Evolutionary conservation across 2,888 invertebrate species (phyloP).

Genomic region (Eurytoma californica): DNA sequence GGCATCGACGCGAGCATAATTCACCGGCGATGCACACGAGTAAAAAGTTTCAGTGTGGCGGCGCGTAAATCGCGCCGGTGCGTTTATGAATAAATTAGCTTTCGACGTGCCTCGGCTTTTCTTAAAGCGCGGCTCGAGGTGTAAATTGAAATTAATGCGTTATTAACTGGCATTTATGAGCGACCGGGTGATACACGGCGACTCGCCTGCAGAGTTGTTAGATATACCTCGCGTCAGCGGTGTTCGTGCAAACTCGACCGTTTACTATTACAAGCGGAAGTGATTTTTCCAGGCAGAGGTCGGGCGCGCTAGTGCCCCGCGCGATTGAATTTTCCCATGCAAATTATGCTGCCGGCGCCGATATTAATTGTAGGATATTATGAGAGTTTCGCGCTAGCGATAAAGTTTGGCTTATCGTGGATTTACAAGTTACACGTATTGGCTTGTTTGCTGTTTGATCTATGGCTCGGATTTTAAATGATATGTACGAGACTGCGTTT

Average conservation of each 20-base stretch:
- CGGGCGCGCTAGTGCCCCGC: conserved; percentile 13
- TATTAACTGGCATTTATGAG: conserved; percentile 57
- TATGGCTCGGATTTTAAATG: too few relatives aligned
- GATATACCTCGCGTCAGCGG: conserved; percentile 28
- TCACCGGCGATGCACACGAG: conserved; percentile 32
- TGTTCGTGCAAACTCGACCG: background rate
- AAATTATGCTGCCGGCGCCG: conserved; percentile 19
- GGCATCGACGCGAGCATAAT: conserved; percentile 3
- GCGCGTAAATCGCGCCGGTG: background rate
- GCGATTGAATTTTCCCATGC: conserved; percentile 45
- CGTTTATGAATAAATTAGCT: conserved; percentile 55
- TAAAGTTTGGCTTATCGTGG: background rate
- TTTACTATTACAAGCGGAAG: conserved; percentile 47
- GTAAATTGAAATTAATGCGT: conserved; percentile 57
- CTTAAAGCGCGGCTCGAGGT: conserved; percentile 42
- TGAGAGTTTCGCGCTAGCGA: background rate
- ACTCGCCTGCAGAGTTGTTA: conserved; percentile 28
- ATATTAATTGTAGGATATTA: conserved; percentile 18
- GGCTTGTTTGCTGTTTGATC: too few relatives aligned
- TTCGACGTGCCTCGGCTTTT: conserved; percentile 6
- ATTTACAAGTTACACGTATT: too few relatives aligned
- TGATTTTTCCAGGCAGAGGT: conserved; percentile 45
- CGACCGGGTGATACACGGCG: conserved; percentile 46
- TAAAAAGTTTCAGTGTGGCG: conserved; percentile 27
- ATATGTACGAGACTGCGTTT: too few relatives aligned